These are phyloP conservation scores for Bufotes viridis DNA, from an alignment of 2,797 vertebrate genomes.

Conservation along the genomic window DNA sequence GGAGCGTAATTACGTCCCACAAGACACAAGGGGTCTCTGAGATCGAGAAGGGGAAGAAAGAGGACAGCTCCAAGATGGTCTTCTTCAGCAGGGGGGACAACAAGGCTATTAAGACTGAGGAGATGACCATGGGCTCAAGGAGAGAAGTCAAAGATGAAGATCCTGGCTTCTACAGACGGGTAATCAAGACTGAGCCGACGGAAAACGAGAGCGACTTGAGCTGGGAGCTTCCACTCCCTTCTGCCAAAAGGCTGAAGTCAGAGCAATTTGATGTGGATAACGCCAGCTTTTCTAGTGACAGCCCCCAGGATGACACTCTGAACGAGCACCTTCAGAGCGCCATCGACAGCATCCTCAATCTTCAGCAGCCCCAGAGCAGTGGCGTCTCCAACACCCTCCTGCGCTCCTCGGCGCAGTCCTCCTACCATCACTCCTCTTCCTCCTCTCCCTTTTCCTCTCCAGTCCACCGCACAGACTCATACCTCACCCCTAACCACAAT, in stretches of 20 bases:
- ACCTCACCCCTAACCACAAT: constrained; percentile 83
- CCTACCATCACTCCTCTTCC: constrained; percentile 67
- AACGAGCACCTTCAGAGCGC: constrained; percentile 94
- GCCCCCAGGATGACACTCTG: constrained; percentile 89
- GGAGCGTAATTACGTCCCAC: constrained; percentile 67
- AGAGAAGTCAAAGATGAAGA: constrained; percentile 82
- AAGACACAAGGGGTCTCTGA: constrained; percentile 54
- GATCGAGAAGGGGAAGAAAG: constrained; percentile 46
- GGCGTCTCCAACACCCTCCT: constrained; percentile 63
- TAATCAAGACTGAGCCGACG: constrained; percentile 76
- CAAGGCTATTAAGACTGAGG: constrained; percentile 67
- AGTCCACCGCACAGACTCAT: constrained; percentile 77
- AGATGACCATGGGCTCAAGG: constrained; percentile 72
- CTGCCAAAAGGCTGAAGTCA: constrained; percentile 85
- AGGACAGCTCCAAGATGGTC: constrained; percentile 48
- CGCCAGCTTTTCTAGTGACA: constrained; percentile 94
- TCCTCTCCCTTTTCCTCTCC: constrained; percentile 69
- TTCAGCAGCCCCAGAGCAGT: constrained; percentile 81
- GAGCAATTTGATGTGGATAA: constrained; percentile 93
- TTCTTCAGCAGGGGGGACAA: constrained; percentile 61
- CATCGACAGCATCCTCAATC: constrained; percentile 96
- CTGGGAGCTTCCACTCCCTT: constrained; percentile 84
- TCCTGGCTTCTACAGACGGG: constrained; percentile 81
- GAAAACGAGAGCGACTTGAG: constrained; percentile 70
- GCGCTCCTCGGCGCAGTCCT: constrained; percentile 73